These are phyloP conservation scores for Dermatophagoides farinae DNA, from an alignment of 1,140 invertebrate species.

Conservation along the genomic window DNA sequence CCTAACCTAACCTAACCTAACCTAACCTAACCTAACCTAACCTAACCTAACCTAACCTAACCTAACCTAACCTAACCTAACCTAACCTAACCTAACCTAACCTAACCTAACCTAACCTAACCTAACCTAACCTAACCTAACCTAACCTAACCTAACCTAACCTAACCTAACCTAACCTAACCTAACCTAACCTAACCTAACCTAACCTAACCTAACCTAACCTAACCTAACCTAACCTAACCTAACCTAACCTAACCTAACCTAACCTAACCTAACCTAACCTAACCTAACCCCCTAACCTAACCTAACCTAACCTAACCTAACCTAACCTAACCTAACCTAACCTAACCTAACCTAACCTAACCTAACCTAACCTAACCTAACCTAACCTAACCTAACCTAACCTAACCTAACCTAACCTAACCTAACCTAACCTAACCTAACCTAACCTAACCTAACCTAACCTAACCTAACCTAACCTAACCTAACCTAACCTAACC, in stretches of 20 bases:
- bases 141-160: conserved; percentile 24
- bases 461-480: conserved; percentile 13
- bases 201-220: conserved; percentile 20
- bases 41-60: conserved; percentile 21
- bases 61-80: conserved; percentile 20
- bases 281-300: conserved; percentile 14
- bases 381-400: conserved; percentile 25
- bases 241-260: conserved; percentile 19
- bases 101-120: too few relatives aligned
- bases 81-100: too few relatives aligned
- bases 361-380: conserved; percentile 23
- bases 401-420: conserved; percentile 20
- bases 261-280: background rate
- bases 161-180: conserved; percentile 21
- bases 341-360: conserved; percentile 19
- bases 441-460: conserved; percentile 16
- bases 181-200: conserved; percentile 16
- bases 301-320: conserved; percentile 13
- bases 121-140: too few relatives aligned
- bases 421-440: conserved; percentile 16
- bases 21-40: conserved; percentile 21
- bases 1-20: conserved; percentile 21
- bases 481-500: conserved; percentile 14
- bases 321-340: conserved; percentile 14
- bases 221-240: conserved; percentile 20